Conservation (phyloP, 2,888 invertebrate genomes). For the Thecocarcelia acutangulata region DNA sequence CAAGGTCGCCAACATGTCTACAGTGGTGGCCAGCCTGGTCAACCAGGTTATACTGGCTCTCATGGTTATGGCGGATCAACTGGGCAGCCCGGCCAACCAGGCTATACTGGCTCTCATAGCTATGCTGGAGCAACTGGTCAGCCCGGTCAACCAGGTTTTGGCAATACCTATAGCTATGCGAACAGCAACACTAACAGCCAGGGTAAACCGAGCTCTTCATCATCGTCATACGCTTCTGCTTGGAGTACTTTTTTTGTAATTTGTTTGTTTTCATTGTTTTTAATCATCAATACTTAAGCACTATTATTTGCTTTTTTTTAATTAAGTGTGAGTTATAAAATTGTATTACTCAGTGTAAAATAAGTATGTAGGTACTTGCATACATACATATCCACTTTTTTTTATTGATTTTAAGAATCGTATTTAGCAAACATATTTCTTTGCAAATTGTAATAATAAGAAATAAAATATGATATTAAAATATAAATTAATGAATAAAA, state of each 20-base stretch:
- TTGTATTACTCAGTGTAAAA: conserved; percentile 17
- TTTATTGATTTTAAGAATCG: too few species aligned
- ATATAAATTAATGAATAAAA: too few species aligned
- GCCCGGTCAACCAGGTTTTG: conserved; percentile 18
- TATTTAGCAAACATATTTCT: background rate
- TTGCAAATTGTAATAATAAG: background rate
- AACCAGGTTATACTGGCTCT: conserved; percentile 10
- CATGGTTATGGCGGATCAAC: background rate
- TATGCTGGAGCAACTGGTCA: too few species aligned
- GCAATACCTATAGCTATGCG: conserved; percentile 27
- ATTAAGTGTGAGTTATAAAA: conserved; percentile 8
- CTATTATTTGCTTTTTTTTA: conserved; percentile 12
- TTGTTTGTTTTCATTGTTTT: conserved; percentile 51
- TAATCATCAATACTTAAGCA: conserved; percentile 44
- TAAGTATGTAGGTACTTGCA: background rate
- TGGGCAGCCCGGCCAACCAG: conserved; percentile 10
- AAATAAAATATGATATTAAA: too few species aligned
- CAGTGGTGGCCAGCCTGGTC: conserved; percentile 48
- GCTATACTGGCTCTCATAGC: conserved; percentile 4
- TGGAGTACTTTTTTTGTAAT: conserved; percentile 61
- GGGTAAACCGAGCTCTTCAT: conserved; percentile 12
- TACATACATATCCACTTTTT: too few species aligned
- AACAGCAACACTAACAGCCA: conserved; percentile 22
- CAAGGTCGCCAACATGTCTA: conserved; percentile 41
- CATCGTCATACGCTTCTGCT: conserved; percentile 52